Base-by-base conservation (phyloP, 2,888 invertebrate species). In the Caradrina kadenii region DNA sequence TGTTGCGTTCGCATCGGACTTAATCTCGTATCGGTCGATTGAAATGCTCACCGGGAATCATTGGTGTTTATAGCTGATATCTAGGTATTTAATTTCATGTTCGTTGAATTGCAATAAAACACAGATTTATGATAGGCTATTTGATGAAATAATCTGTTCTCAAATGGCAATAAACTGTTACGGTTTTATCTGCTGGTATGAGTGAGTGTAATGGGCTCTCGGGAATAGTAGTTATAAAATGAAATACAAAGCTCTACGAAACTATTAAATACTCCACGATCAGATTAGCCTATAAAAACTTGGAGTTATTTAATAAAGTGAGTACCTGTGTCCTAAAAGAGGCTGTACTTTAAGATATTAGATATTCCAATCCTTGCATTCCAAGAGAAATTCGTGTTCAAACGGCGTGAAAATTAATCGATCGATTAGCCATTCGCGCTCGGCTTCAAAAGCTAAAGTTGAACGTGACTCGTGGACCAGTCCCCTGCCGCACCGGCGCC, bases 341-440 rank as follows among this genome's bases (percentile, higher is more conserved):
- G 72, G 58, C 67, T 61, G 62, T 73, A 81, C 71, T 74, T 63
- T 61, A 63, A 66, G 52, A 63, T 77, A 83, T 82, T 83, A 79
- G 83, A 84, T 85, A 87, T 85, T 87, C 84, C 83, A 86, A 84
- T 86, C 86, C 88, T 87, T 88, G 87, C 89, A 91, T 87, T 89
- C 86, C 83, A 76, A 81, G 82, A 88, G 91, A 91, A 90, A 90
- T 92, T 88, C 86, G 89, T 90, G 93, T 89, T 91, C 92, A 93
- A 93, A 91, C 89, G 86, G 91, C 88, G 93, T 93, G 92, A 93
- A 93, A 94, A 95, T 93, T 94, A 94, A 93, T 94, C 93, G 91
- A 92, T 94, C 93, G 94, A 94, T 94, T 93, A 94, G 90, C 94
- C 90, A 93, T 93, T 94, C 90, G 89, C 88, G 89, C 89, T 91